These are phyloP conservation scores for Eublepharis macularius DNA, from an alignment of 2,113 vertebrate genomes.

Conservation along the genomic window DNA sequence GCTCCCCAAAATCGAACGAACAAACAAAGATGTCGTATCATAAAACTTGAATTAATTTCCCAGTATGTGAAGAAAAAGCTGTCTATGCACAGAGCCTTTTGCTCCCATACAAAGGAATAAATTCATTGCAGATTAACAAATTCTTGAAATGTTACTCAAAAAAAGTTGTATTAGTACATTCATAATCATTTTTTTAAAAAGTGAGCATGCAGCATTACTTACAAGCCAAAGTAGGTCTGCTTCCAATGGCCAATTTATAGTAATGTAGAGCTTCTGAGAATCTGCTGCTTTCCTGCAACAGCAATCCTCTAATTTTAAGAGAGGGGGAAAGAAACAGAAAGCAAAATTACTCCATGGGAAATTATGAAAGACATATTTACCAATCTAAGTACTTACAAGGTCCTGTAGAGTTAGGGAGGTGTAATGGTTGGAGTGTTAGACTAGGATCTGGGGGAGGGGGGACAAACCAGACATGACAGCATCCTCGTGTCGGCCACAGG, in stretches of 20 bases:
- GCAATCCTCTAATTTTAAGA: constrained; percentile 84
- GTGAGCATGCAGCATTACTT: constrained; percentile 76
- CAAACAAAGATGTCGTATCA: background rate
- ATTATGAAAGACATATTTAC: constrained; percentile 7
- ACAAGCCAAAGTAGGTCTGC: constrained; percentile 98
- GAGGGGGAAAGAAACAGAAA: constrained; percentile 30
- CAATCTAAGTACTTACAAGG: background rate
- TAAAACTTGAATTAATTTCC: background rate
- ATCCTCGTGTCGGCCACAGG: too few relatives aligned
- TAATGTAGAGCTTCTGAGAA: constrained; percentile 95
- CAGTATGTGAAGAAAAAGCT: too few relatives aligned
- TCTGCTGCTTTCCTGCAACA: constrained; percentile 96
- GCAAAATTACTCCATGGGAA: background rate
- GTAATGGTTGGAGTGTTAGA: too few relatives aligned
- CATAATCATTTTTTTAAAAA: constrained; percentile 46
- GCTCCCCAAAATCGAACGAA: background rate
- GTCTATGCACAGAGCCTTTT: background rate
- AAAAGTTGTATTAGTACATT: background rate
- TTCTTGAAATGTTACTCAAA: background rate
- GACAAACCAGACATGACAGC: too few relatives aligned
- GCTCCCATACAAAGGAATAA: background rate
- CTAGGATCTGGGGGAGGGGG: too few relatives aligned
- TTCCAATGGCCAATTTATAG: constrained; percentile 96
- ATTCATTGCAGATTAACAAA: background rate
- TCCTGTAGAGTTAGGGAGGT: background rate